Evolutionary conservation across 2,113 vertebrate genomes (phyloP).

Genomic region (Onychostoma macrolepis): DNA sequence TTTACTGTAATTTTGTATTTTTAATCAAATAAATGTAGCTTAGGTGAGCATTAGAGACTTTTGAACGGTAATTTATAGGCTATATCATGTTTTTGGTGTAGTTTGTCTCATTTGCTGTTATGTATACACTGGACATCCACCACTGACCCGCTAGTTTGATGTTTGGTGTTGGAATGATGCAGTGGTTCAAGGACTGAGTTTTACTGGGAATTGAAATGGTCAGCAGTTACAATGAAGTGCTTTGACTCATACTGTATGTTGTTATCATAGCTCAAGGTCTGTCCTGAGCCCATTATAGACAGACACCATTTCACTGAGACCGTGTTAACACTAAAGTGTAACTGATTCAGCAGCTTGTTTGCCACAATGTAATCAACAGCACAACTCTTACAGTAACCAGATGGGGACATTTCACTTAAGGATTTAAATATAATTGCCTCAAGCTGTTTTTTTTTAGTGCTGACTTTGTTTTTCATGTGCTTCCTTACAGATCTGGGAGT

Average conservation of each 20-base stretch:
- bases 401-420: not conserved
- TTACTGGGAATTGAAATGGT: not conserved
- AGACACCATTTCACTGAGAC: not conserved
- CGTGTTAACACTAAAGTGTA: not conserved
- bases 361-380: constrained; percentile 15
- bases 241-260: not conserved
- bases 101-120: not conserved
- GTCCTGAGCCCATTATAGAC: not conserved
- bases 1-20: not conserved
- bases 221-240: not conserved
- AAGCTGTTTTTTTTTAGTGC: constrained; percentile 8
- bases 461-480: not conserved
- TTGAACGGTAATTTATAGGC: not conserved
- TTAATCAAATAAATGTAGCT: not conserved
- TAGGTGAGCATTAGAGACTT: not conserved
- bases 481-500: constrained; percentile 84
- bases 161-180: constrained; percentile 2
- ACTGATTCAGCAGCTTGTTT: constrained; percentile 36
- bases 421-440: constrained; percentile 26
- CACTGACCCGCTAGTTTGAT: not conserved
- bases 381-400: not conserved
- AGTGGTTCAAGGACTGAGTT: not conserved
- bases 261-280: too few species aligned
- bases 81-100: not conserved
- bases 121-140: not conserved